Percentiles rank a stretch among this genome's conserved stretches.
These are phyloP conservation scores for Odontothrips loti DNA, from an alignment of 2,888 invertebrate species.

Conservation along the genomic window DNA sequence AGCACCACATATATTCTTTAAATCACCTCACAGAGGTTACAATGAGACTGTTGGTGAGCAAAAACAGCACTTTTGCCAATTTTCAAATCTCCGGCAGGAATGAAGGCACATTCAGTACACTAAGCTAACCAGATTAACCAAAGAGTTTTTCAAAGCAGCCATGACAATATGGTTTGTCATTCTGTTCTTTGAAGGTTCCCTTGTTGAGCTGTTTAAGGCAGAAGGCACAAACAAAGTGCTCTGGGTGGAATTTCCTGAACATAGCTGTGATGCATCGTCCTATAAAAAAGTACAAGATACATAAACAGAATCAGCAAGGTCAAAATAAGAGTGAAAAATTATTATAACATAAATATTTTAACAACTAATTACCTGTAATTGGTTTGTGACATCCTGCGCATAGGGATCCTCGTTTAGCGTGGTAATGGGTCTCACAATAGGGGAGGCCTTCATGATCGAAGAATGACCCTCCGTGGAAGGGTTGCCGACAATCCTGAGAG, in stretches of 20 bases:
- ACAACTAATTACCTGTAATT: conserved; percentile 65
- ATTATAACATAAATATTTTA: neutral
- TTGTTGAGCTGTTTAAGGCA: conserved; percentile 96
- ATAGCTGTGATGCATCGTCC: conserved; percentile 97
- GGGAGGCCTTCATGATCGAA: conserved; percentile 98
- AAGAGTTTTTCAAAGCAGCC: conserved; percentile 95
- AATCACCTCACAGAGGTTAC: conserved; percentile 20
- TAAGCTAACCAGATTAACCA: conserved; percentile 56
- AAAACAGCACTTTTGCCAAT: conserved; percentile 19
- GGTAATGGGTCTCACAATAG: conserved; percentile 98
- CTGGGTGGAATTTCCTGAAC: conserved; percentile 98
- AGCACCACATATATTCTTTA: neutral
- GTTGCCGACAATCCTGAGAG: conserved; percentile 88
- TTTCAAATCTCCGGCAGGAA: neutral
- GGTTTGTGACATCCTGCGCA: conserved; percentile 98
- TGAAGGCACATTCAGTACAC: conserved; percentile 8
- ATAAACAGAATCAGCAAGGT: neutral
- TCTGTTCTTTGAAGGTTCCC: conserved; percentile 98
- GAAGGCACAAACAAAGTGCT: conserved; percentile 99
- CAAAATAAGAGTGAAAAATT: neutral
- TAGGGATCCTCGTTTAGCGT: conserved; percentile 91
- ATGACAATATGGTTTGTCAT: conserved; percentile 98
- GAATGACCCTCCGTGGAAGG: conserved; percentile 96
- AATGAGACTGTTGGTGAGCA: conserved; percentile 12
- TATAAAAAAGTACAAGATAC: conserved; percentile 40